Evolutionary conservation across 1,140 invertebrate species (phyloP).

Genomic region (Drosophila nigrodunni): DNA sequence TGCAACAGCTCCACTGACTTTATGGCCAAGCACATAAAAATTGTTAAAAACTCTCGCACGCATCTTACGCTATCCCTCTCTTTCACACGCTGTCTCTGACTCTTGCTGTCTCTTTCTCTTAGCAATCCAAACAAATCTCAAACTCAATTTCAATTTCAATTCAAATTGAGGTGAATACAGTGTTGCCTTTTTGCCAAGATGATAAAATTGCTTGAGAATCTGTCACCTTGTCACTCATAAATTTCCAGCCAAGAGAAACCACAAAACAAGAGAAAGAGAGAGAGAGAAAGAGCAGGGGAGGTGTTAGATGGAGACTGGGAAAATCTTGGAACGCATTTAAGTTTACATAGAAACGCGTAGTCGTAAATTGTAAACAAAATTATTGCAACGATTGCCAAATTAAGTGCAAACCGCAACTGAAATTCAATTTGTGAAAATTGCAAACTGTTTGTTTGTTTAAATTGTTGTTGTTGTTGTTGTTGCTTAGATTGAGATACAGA

Average conservation of each 20-base stretch:
- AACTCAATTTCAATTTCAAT: slow-evolving; percentile 1
- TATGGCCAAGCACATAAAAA: slow-evolving; percentile 42
- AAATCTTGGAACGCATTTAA: slow-evolving; percentile 52
- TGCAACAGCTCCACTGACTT: slow-evolving; percentile 48
- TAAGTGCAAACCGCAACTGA: slow-evolving; percentile 76
- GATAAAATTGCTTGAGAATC: slow-evolving; percentile 80
- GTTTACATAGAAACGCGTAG: slow-evolving; percentile 59
- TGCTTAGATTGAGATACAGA: slow-evolving; percentile 45
- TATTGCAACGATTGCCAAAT: slow-evolving; percentile 81
- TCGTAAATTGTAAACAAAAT: slow-evolving; percentile 82
- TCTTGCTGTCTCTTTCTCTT: not conserved
- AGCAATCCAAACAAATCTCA: slow-evolving; percentile 57
- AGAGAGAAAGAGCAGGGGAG: slow-evolving; percentile 1
- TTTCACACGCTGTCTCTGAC: no score
- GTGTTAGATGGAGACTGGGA: slow-evolving; percentile 12
- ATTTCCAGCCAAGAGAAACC: slow-evolving; percentile 45
- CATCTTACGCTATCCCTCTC: slow-evolving; percentile 3
- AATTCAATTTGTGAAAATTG: slow-evolving; percentile 74
- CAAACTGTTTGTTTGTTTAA: slow-evolving; percentile 73
- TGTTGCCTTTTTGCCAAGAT: slow-evolving; percentile 75
- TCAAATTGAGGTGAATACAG: slow-evolving; percentile 44
- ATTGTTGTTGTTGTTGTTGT: slow-evolving; percentile 27
- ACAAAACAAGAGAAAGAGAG: slow-evolving; percentile 36
- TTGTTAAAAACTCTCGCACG: slow-evolving; percentile 38
- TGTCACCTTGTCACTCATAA: slow-evolving; percentile 77